These are phyloP conservation scores for Ptychochromis oligacanthus DNA, from an alignment of 2,113 vertebrate species.

Conservation along the genomic window DNA sequence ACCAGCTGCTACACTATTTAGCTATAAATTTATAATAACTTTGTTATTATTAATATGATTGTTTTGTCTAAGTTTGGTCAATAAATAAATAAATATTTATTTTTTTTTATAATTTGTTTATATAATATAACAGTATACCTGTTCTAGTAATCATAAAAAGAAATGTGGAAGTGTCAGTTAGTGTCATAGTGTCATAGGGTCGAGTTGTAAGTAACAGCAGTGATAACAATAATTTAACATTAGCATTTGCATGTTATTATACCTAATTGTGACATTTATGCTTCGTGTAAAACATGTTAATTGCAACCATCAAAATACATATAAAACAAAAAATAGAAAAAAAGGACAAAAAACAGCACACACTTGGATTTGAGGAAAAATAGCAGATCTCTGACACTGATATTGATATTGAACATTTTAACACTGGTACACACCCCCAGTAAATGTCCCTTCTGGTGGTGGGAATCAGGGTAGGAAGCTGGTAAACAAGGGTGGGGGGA, in stretches of 20 bases:
- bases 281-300: not conserved
- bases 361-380: not conserved
- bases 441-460: not conserved
- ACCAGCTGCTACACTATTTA: not conserved
- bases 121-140: not conserved
- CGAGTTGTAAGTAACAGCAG: not conserved
- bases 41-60: not conserved
- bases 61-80: not conserved
- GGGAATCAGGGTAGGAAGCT: not conserved
- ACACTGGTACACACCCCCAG: not conserved
- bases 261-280: not conserved
- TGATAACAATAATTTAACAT: not conserved
- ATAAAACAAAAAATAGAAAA: too few relatives aligned
- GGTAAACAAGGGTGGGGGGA: rapidly evolving
- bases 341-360: not conserved
- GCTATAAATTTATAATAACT: not conserved
- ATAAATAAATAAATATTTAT: too few relatives aligned
- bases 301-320: not conserved
- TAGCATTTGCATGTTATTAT: not conserved
- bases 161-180: not conserved
- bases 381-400: not conserved
- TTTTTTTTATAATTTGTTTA: not conserved
- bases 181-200: not conserved
- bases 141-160: not conserved
- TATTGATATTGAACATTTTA: not conserved